Conservation (phyloP, 1,140 invertebrate species). For the Bombus confusus region DNA sequence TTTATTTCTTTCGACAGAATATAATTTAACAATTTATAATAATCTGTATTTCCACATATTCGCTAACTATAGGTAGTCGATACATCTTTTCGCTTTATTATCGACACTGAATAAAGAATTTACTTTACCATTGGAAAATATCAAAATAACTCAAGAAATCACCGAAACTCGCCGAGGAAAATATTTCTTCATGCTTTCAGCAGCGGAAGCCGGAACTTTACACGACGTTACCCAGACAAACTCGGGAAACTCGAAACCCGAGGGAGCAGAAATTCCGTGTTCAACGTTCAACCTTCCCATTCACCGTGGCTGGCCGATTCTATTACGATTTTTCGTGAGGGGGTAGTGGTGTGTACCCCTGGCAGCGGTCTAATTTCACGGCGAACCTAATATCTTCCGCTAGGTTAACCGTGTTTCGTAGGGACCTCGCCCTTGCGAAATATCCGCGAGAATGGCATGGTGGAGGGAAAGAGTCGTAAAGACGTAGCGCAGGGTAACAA, state of each 20-base stretch:
- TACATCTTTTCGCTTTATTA: too few relatives aligned
- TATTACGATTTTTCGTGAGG: conserved; percentile 38
- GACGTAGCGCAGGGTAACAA: conserved; percentile 20
- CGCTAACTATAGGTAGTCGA: too few relatives aligned
- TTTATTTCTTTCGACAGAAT: too few relatives aligned
- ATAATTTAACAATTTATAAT: too few relatives aligned
- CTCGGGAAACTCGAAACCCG: background rate
- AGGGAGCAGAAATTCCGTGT: background rate
- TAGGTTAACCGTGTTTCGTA: conserved; percentile 72
- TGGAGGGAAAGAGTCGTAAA: conserved; percentile 41
- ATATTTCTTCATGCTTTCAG: background rate
- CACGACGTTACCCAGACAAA: background rate
- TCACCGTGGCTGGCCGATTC: conserved; percentile 14
- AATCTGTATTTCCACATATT: too few relatives aligned
- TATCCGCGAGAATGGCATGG: conserved; percentile 56
- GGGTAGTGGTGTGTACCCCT: background rate
- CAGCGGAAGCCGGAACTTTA: too few relatives aligned
- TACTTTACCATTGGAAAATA: background rate
- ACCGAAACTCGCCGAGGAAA: background rate
- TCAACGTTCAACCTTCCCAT: background rate
- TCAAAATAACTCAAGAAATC: background rate
- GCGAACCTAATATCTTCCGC: conserved; percentile 71
- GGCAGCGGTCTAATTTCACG: conserved; percentile 62
- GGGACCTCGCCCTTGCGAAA: conserved; percentile 23
- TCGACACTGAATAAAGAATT: too few relatives aligned